These are phyloP conservation scores for Drepanosiphum platanoidis DNA, from an alignment of 2,888 invertebrate species.

Conservation along the genomic window DNA sequence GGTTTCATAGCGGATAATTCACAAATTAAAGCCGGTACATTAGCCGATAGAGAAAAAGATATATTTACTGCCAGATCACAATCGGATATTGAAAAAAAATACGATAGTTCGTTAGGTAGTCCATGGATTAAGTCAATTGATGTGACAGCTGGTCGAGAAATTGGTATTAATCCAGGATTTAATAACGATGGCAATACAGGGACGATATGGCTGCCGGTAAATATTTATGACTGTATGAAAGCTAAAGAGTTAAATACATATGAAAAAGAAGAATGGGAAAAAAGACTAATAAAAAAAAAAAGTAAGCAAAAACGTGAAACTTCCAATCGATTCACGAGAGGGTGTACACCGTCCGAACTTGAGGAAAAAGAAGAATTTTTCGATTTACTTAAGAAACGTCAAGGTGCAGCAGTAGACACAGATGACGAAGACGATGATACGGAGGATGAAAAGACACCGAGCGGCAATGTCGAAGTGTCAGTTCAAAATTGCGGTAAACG, in stretches of 20 bases:
- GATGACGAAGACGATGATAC: constrained; percentile 28
- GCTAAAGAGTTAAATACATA: constrained; percentile 7
- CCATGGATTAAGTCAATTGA: constrained; percentile 53
- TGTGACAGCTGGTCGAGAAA: constrained; percentile 43
- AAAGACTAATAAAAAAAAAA: constrained; percentile 6
- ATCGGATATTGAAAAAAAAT: constrained; percentile 35
- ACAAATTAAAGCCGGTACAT: not conserved
- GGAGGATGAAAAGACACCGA: not conserved
- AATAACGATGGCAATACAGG: constrained; percentile 5
- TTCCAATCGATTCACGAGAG: not conserved
- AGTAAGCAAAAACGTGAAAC: constrained; percentile 12
- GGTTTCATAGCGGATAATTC: constrained; percentile 58
- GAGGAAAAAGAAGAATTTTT: constrained; percentile 17
- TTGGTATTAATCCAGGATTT: not conserved
- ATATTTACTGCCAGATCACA: constrained; percentile 54
- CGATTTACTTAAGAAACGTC: not conserved
- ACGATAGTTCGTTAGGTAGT: not conserved
- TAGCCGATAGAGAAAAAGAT: constrained; percentile 21
- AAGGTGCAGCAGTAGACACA: not conserved
- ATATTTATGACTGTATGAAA: constrained; percentile 46
- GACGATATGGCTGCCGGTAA: constrained; percentile 60
- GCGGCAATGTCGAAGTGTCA: constrained; percentile 1
- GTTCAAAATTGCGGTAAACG: constrained; percentile 61
- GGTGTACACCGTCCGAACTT: not conserved
- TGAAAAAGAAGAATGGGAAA: constrained; percentile 58